Evolutionary conservation across 1,140 invertebrate species (phyloP), one percentile per base, ranked within the genome.

Genomic region (Acyrthosiphon pisum): DNA sequence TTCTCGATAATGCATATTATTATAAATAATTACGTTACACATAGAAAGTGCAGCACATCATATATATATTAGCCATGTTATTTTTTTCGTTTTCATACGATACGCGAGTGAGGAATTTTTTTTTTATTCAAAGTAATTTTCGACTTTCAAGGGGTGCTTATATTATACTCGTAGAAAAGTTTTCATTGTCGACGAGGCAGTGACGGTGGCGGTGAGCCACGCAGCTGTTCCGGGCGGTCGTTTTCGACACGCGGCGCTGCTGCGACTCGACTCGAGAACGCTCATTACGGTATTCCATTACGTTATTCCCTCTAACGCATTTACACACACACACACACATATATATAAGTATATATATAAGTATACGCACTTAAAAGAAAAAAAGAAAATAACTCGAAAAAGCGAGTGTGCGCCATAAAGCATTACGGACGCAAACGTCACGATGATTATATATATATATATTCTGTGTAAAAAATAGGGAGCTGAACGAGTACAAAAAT

Each of bases 241-340:
- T 90, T 90, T n/a, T 90, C 89, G 56, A 90, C 89, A 90, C 89
- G 89, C 89, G 89, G 89, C 89, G 48, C 50, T 50, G 89, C 87
- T 89, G 53, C 35, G 9, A 90, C 53, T 60, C 88, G 23, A 37
- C 35, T 37, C 53, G 20, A 23, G 35, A 18, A n/a, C 35, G 50
- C 50, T 89, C 53, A 88, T 88, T 87, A n/a, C 41, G 83, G n/a
- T 83, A 37, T 37, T 83, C n/a, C 37, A 23, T 37, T 41, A 41
- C 83, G 53, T 89, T 89, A 89, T 56, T 56, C 35, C 8, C 48
- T 56, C n/a, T 56, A 53, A 89, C 35, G 87, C 48, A 35, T 37
- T 53, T 53, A 56, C 11, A 48, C 18, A 87, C 37, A 26, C 37
- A 68, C n/a, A 48, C 26, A 14, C 23, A 86, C 37, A 84, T 37